phyloP scores from a whole-genome alignment of 2,113 vertebrate genomes.

The Ailurus styani region DNA sequence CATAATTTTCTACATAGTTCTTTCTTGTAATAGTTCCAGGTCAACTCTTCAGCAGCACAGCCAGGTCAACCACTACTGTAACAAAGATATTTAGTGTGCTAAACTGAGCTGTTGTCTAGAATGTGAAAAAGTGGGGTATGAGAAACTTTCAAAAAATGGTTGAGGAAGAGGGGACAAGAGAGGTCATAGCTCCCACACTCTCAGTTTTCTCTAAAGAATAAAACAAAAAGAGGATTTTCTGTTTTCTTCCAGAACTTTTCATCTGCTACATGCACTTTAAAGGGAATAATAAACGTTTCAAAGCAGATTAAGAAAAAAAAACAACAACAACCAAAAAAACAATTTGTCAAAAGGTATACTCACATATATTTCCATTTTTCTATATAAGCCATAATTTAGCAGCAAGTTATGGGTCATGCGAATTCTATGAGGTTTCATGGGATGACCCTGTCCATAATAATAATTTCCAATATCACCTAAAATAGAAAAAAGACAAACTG shows the following conservation, averaged over 20 bases:
- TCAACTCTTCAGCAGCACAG: not conserved
- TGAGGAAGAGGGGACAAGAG: not conserved
- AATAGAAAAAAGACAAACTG: conserved; percentile 51
- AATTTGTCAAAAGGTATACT: conserved; percentile 74
- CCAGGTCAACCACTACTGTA: not conserved
- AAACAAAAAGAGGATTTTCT: not conserved
- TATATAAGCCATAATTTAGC: conserved; percentile 89
- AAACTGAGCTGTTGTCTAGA: not conserved
- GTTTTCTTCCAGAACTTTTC: not conserved
- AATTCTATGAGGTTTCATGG: conserved; percentile 89
- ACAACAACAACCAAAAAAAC: not conserved
- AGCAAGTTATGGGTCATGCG: conserved; percentile 90
- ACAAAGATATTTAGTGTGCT: not conserved
- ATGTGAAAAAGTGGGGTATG: not conserved
- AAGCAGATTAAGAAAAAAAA: not conserved
- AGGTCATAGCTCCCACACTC: not conserved
- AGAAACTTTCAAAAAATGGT: not conserved
- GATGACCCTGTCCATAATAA: conserved; percentile 89
- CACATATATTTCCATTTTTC: conserved; percentile 91
- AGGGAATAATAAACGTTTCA: not conserved
- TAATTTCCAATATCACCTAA: conserved; percentile 90
- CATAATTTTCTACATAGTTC: not conserved
- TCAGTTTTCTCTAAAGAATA: not conserved
- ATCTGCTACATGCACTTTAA: not conserved
- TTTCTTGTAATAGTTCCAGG: not conserved